Base-by-base conservation (phyloP, 2,113 vertebrate genomes). In the Tragelaphus buxtoni region DNA sequence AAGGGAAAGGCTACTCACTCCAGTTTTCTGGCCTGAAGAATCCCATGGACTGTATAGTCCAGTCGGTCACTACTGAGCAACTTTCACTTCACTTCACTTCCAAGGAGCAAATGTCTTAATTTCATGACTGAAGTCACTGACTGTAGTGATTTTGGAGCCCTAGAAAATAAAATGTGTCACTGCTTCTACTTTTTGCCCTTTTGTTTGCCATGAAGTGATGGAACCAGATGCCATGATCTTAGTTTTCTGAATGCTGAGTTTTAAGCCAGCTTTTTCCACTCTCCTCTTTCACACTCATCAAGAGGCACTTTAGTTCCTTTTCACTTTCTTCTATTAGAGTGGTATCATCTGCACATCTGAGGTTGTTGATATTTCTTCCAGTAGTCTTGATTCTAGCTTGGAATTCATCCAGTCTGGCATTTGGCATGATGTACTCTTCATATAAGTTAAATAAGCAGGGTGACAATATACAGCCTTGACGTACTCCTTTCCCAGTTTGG, bases 1-100 rank as follows among this genome's bases (percentile, higher is more conserved):
- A 69, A 69, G 18, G 65, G n/a, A 69, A 69, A 69, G 65, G n/a
- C 65, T 69, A 39, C 65, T 22, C 65, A 69, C 18, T 39, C 65
- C 4, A 69, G 10, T 22, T 39, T 22, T 69, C 18, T 69, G n/a
- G n/a, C 65, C n/a, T 69, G 9, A 18, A 69, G n/a, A 22, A 39
- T 69, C 10, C n/a, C n/a, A 11, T 3, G n/a, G n/a, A 39, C 18
- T 11, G 4, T 69, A 69, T 11, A 39, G 65, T 69, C 18, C n/a
- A 69, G 9, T 69, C 0, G 4, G 65, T 39, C 9, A 69, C 18
- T 9, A 6, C n/a, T 69, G n/a, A 69, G 65, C 0, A 0, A 39
- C 65, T 69, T 39, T 22, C 18, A 69, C n/a, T 39, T 69, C 63
- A 35, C 63, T 69, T 39, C 18, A 39, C 18, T 39, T 69, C 35